These are phyloP conservation scores for Trigoniulus corallinus DNA, from an alignment of 1,140 invertebrate species.

Conservation along the genomic window DNA sequence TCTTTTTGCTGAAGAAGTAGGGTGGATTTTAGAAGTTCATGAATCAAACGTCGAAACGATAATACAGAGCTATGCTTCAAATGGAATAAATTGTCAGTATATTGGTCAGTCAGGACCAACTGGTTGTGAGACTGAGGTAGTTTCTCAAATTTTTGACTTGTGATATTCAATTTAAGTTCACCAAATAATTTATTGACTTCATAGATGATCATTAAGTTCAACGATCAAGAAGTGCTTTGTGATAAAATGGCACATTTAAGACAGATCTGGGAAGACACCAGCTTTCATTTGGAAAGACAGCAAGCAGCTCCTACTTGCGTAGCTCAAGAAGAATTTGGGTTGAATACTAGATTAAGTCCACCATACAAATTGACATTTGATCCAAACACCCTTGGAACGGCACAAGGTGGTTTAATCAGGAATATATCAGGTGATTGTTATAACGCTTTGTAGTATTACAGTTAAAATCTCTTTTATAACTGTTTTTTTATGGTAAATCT, in stretches of 20 bases:
- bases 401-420: too few relatives aligned
- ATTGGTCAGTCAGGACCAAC: slow-evolving; percentile 51
- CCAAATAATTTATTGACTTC: slow-evolving; percentile 9
- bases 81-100: slow-evolving; percentile 42
- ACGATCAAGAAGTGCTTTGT: slow-evolving; percentile 40
- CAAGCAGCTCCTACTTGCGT: slow-evolving; percentile 69
- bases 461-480: too few relatives aligned
- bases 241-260: slow-evolving; percentile 46
- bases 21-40: slow-evolving; percentile 72
- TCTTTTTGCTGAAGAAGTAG: slow-evolving; percentile 81
- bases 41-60: slow-evolving; percentile 37
- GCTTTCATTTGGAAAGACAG: slow-evolving; percentile 65
- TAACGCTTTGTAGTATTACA: too few relatives aligned
- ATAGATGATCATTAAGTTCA: slow-evolving; percentile 40
- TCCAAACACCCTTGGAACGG: slow-evolving; percentile 34
- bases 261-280: slow-evolving; percentile 87
- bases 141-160: slow-evolving; percentile 4
- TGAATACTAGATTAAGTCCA: slow-evolving; percentile 19
- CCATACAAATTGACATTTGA: slow-evolving; percentile 46
- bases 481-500: not conserved
- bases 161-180: slow-evolving; percentile 7
- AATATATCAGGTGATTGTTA: too few relatives aligned
- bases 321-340: slow-evolving; percentile 38
- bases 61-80: slow-evolving; percentile 36
- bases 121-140: slow-evolving; percentile 34